These are phyloP conservation scores for Campaea margaritaria DNA, from an alignment of 2,888 invertebrate species.

Conservation along the genomic window DNA sequence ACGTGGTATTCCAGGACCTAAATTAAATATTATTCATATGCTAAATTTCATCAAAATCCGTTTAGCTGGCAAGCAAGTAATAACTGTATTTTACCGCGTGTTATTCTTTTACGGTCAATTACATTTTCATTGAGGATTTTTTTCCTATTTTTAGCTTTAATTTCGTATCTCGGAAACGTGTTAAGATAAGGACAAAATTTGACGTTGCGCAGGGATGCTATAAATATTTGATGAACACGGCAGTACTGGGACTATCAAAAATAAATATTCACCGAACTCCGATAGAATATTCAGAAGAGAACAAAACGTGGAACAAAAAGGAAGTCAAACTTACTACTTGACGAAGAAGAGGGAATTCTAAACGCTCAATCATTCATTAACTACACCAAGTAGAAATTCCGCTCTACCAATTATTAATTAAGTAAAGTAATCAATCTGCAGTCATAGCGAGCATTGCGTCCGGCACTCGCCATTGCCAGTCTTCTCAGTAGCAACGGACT, in stretches of 20 bases:
- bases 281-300: constrained; percentile 11
- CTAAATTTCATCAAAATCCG: too few species aligned
- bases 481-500: constrained; percentile 82
- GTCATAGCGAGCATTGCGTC: constrained; percentile 75
- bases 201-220: constrained; percentile 21
- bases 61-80: too few species aligned
- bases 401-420: constrained; percentile 72
- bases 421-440: constrained; percentile 57
- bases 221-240: constrained; percentile 27
- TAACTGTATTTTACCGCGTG: too few species aligned
- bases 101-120: too few species aligned
- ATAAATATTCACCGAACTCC: constrained; percentile 20
- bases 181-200: constrained; percentile 23
- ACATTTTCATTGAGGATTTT: neutral
- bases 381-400: constrained; percentile 65
- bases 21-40: too few species aligned
- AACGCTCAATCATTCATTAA: constrained; percentile 40
- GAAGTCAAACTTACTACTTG: constrained; percentile 81
- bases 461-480: constrained; percentile 80
- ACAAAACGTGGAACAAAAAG: constrained; percentile 55
- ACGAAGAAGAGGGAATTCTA: constrained; percentile 76
- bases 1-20: too few species aligned
- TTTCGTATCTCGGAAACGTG: constrained; percentile 19
- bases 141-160: constrained; percentile 21
- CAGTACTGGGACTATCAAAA: constrained; percentile 18